A percentile compares a stretch with the other conserved stretches of the same genome.
Conservation (phyloP, 2,113 vertebrate species). For the Ovibos moschatus region DNA sequence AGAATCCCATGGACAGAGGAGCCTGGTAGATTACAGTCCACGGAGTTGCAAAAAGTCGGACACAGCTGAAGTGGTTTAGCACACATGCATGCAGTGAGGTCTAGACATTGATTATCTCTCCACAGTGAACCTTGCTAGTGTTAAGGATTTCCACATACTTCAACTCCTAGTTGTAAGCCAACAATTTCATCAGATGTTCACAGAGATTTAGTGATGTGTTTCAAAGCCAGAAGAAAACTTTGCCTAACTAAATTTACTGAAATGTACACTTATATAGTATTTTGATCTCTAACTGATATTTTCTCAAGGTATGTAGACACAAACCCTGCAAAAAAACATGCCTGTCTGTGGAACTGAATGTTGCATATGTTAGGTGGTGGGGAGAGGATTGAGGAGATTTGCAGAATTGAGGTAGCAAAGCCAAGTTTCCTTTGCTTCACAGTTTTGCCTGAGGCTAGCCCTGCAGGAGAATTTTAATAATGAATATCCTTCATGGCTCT, state of each 20-base stretch:
- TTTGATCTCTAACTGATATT: not conserved
- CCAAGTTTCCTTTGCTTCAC: not conserved
- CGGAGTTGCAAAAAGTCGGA: not conserved
- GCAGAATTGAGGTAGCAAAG: not conserved
- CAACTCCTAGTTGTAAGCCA: not conserved
- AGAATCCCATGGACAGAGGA: not conserved
- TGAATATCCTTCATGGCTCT: not conserved
- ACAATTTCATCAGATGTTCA: not conserved
- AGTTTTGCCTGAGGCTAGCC: not conserved
- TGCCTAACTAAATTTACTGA: not conserved
- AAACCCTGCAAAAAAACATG: not conserved
- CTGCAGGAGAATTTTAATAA: not conserved
- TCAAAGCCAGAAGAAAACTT: not conserved
- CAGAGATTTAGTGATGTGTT: not conserved
- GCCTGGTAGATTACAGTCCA: not conserved
- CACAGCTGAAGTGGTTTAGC: not conserved
- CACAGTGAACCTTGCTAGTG: not conserved
- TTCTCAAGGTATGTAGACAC: not conserved
- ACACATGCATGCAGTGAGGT: fast-evolving
- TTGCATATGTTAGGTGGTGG: not conserved
- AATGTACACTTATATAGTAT: not conserved
- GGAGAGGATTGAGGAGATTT: not conserved
- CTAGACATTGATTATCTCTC: not conserved
- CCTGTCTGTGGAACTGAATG: not conserved
- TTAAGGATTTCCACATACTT: not conserved